Evolutionary conservation across 2,888 invertebrate species (phyloP), one percentile per base, ranked within the genome.

Genomic region (Fragum fragum): DNA sequence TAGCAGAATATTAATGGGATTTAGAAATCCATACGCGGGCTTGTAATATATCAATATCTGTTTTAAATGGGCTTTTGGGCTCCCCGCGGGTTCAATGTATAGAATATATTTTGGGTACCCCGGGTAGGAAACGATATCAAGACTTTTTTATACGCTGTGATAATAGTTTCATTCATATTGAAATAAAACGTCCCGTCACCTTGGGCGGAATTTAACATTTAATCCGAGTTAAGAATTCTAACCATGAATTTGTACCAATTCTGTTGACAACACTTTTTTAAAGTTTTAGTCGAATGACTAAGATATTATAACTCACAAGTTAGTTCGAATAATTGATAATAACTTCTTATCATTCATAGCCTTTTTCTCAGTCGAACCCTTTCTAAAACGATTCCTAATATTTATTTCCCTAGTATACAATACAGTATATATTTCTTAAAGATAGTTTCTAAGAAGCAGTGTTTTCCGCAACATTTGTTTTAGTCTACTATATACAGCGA

Each of bases 11-110:
- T 73, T 76, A 70, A 81, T 76, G 57, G 73, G 63, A 53, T 73
- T 55, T 39, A 66, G 76, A 76, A 81, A 77, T 73, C 59, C 63
- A 84, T 63, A 75, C 78, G 74, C 36, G 59, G 71, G 42, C 63
- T 55, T 80, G 80, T 74, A 84, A 84, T 73, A 73, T 52, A 77
- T 78, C 76, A 74, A 79, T 73, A 79, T 81, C 76, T 76, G 47
- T 74, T 81, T 73, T 77, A 68, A 81, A 81, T 79, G 55, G 79
- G 59, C 39, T 79, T 77, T 57, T 55, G 28, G 28, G 63, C 52
- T 69, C 79, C 85, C 85, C 61, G 68, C 9, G 14, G 59, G 23
- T 32, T 42, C 23, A 3, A n/a, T 42, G 52, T 32, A 66, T 32
- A 74, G 63, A 74, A 66, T 66, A 66, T 66, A 32, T 71, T 78